Base-by-base conservation (phyloP, 2,888 invertebrate genomes). In the Unio delphinus region DNA sequence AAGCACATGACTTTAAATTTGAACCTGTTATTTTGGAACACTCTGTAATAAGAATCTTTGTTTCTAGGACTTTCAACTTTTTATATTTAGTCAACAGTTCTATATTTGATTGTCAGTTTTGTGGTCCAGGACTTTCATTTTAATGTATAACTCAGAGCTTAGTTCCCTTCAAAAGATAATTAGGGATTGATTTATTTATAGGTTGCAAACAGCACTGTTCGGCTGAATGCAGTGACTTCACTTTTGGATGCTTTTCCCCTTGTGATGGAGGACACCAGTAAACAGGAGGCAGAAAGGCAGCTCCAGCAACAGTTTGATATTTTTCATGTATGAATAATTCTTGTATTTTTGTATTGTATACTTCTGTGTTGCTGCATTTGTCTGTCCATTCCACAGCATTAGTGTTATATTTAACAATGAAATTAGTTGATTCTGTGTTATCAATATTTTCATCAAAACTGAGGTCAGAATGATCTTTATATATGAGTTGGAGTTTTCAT, bases 181-280 rank as follows among this genome's bases (percentile, higher is more conserved):
- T 3, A 20, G 28, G 28, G 64, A 8, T 54, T 55, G 30, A 1
- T 30, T 17, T 26, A 15, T 65, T 55, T 70, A 4, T 73, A 90
- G 89, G 88, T 84, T 18, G 83, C 89, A 7, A 89, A 90, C 80
- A 80, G 82, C 18, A 76, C 80, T 23, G 86, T 89, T 15, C 80
- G 90, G 17, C 84, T 85, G 17, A 90, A 90, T 80, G 86, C 90
- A 17, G 84, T 85, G 4, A 69, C 73, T 5, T 70, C 90, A 20
- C 79, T 90, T 66, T 82, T 88, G 71, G 89, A 90, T 69, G 85
- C 83, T 11, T 90, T 90, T 70, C 90, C 90, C 5, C 77, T 90
- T 61, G 81, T 82, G 57, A 79, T 84, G 61, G 80, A 82, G 17
- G 81, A 83, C 5, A 62, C 73, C 4, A 79, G 72, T 23, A 66